Percentiles rank a stretch among this genome's conserved stretches.
Evolutionary conservation across 2,888 invertebrate genomes (phyloP).

Genomic region (Sarcophaga caerulescens): DNA sequence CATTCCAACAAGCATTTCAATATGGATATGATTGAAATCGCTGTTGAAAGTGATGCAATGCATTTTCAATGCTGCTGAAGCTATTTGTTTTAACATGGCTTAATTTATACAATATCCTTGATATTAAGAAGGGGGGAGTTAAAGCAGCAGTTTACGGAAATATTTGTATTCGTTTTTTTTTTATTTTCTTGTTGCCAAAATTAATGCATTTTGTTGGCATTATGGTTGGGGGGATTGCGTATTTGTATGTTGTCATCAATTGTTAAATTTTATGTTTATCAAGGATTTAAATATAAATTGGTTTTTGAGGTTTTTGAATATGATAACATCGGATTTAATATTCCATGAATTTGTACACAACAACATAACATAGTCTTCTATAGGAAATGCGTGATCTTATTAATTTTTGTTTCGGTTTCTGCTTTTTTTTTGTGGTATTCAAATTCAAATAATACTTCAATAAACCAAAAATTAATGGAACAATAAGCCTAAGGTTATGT

Average conservation of each 20-base stretch:
- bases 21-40: background rate
- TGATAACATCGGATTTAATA: slow-evolving; percentile 36
- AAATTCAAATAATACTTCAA: background rate
- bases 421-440: no score
- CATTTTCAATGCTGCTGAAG: background rate
- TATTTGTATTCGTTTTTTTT: background rate
- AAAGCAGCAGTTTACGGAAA: no score
- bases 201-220: slow-evolving; percentile 48
- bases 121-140: background rate
- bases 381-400: slow-evolving; percentile 48
- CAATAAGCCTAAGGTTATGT: slow-evolving; percentile 32
- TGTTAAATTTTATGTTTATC: slow-evolving; percentile 60
- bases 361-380: no score
- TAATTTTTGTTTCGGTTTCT: slow-evolving; percentile 18
- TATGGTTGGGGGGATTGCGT: background rate
- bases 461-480: slow-evolving; percentile 26
- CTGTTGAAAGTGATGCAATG: slow-evolving; percentile 14
- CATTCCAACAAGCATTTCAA: background rate
- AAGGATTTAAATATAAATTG: slow-evolving; percentile 66
- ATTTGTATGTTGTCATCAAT: slow-evolving; percentile 49
- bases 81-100: background rate
- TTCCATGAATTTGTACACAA: slow-evolving; percentile 37
- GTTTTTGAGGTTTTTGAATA: slow-evolving; percentile 37
- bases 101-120: background rate
- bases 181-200: slow-evolving; percentile 17